Percentiles rank a stretch among this genome's conserved stretches.
Conservation (phyloP, 2,888 invertebrate genomes). For the Tiliacea aurago region DNA sequence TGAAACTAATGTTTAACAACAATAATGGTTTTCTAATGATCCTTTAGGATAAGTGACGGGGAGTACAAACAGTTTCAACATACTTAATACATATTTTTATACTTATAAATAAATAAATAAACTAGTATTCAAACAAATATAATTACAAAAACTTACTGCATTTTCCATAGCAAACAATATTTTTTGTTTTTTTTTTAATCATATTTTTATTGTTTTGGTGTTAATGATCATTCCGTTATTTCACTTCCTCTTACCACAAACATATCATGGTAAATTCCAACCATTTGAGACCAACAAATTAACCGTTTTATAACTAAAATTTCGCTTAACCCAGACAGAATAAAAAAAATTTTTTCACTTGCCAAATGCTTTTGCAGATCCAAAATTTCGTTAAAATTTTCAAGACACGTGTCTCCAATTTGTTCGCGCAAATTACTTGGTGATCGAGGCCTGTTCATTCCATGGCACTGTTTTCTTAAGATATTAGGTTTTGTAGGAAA, state of each 20-base stretch:
- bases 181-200: neutral
- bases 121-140: no score
- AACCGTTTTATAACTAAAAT: conserved; percentile 16
- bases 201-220: neutral
- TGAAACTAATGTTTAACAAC: no score
- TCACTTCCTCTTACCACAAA: neutral
- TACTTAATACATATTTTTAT: no score
- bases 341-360: conserved; percentile 11
- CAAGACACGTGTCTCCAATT: conserved; percentile 69
- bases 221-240: neutral
- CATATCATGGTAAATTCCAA: no score
- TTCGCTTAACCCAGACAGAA: conserved; percentile 23
- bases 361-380: conserved; percentile 10
- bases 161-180: neutral
- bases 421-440: conserved; percentile 62
- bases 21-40: no score
- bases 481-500: conserved; percentile 53
- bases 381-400: conserved; percentile 61
- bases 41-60: no score
- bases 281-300: neutral
- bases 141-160: no score
- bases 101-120: no score
- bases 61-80: no score
- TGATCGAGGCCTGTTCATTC: conserved; percentile 36
- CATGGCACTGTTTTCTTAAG: conserved; percentile 48